Conservation (phyloP, 2,888 invertebrate species). For the Eumacrocentrus americanus region DNA sequence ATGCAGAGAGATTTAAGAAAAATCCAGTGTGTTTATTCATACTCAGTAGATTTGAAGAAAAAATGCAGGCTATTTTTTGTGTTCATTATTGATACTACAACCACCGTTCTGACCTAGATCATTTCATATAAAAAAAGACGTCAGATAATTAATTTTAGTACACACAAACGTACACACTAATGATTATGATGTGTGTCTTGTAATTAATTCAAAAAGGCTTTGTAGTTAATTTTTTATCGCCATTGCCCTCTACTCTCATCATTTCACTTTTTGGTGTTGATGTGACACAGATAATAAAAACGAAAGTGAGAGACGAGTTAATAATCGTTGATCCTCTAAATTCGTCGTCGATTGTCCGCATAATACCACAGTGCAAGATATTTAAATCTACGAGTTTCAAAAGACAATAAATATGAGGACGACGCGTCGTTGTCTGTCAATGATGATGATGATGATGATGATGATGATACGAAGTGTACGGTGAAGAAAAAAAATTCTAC, state of each 20-base stretch:
- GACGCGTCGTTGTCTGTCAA: neutral
- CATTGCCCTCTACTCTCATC: too few species aligned
- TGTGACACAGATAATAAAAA: too few species aligned
- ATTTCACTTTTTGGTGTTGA: neutral
- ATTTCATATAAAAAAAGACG: neutral
- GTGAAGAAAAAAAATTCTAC: neutral
- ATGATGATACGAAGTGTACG: too few species aligned
- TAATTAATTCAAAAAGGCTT: neutral
- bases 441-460: too few species aligned
- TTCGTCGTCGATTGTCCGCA: too few species aligned
- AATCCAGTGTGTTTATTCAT: neutral
- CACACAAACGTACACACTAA: neutral
- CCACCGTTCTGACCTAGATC: too few species aligned
- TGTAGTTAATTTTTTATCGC: neutral
- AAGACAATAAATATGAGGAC: neutral
- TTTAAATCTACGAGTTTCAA: neutral
- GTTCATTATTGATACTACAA: too few species aligned
- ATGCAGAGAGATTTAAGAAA: conserved; percentile 28
- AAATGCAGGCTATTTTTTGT: too few species aligned
- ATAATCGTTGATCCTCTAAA: too few species aligned
- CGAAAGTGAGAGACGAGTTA: too few species aligned
- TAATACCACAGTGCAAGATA: too few species aligned
- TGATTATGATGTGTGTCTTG: neutral
- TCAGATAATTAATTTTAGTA: neutral
- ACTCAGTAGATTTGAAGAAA: too few species aligned